Evolutionary conservation across 2,113 vertebrate species (phyloP), one percentile per base, ranked within the genome.

Genomic region (Oxygymnocypris stewartii): DNA sequence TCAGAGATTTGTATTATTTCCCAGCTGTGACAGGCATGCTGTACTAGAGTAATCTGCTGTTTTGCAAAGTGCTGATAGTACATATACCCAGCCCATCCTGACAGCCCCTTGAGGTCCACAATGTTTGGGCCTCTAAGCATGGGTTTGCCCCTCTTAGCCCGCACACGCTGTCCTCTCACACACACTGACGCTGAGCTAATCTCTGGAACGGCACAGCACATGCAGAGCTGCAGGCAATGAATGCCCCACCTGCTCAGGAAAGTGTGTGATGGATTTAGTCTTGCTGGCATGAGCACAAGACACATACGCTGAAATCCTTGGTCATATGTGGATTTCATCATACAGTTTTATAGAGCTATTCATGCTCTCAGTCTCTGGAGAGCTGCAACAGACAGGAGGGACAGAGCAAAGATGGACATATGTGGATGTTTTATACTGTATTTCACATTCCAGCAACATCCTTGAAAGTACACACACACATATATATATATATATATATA

Each of bases 1-100:
- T 93, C 88, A 86, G 84, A 92, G 92, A 91, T 88, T 89, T 63
- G 92, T 94, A 91, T 90, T 89, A 92, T 92, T 93, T 91, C 85
- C 89, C 91, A 90, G 89, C 92, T 91, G 91, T 90, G 91, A 93
- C 90, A 91, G 92, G 92, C 91, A 87, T 87, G 85, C 84, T 54
- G 77, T 20, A 35, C 76, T 79, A 47, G 63, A 78, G 63, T 49
- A 57, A 79, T 78, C 44, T 67, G 80, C 47, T 69, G 76, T 57
- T 78, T 79, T 89, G 88, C 28, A 61, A 90, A 90, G 89, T 92
- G 92, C 91, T 90, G 93, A 94, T 92, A 89, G 89, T 28, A 91
- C 89, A 86, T 91, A 93, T 93, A 40, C 18, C 42, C 75, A 84
- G 69, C 71, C 51, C 85, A 63, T 18, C 79, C 75, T 8, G 78